phyloP scores from a whole-genome alignment of 1,140 invertebrate species.

The Hermatobates lingyangjiaoensis region DNA sequence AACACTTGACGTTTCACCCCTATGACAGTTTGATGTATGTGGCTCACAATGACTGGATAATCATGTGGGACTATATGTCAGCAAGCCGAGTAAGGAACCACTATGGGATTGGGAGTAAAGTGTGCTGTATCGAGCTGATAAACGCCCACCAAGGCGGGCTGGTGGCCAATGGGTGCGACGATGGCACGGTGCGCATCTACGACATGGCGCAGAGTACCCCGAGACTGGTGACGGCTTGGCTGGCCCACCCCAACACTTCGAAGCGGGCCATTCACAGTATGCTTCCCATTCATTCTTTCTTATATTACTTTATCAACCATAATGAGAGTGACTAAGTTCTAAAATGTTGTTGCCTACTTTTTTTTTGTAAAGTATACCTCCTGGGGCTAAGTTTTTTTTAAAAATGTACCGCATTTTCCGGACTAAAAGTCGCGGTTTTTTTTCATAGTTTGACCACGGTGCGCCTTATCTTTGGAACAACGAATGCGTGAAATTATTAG shows the following conservation, averaged over 20 bases:
- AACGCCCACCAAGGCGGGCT: slow-evolving; percentile 69
- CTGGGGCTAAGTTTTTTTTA: too few species aligned
- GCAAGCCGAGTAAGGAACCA: slow-evolving; percentile 24
- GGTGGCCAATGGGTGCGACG: slow-evolving; percentile 47
- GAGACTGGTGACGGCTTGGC: slow-evolving; percentile 57
- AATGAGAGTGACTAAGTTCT: too few species aligned
- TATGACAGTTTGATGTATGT: slow-evolving; percentile 75
- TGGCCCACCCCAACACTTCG: slow-evolving; percentile 28
- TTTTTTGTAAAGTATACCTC: too few species aligned
- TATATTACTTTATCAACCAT: neutral
- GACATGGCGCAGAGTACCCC: slow-evolving; percentile 25
- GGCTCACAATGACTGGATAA: slow-evolving; percentile 67
- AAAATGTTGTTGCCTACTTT: too few species aligned
- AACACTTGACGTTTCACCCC: slow-evolving; percentile 67
- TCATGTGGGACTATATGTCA: slow-evolving; percentile 48
- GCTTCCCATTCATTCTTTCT: neutral
- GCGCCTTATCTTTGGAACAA: too few species aligned
- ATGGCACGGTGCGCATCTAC: slow-evolving; percentile 59
- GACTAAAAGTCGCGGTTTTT: too few species aligned
- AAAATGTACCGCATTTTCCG: too few species aligned
- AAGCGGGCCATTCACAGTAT: neutral
- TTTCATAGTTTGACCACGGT: too few species aligned
- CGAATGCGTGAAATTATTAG: too few species aligned
- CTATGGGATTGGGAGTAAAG: slow-evolving; percentile 28
- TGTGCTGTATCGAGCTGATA: slow-evolving; percentile 70